Conservation (phyloP, 1,140 invertebrate species). For the Vanessa atalanta region DNA sequence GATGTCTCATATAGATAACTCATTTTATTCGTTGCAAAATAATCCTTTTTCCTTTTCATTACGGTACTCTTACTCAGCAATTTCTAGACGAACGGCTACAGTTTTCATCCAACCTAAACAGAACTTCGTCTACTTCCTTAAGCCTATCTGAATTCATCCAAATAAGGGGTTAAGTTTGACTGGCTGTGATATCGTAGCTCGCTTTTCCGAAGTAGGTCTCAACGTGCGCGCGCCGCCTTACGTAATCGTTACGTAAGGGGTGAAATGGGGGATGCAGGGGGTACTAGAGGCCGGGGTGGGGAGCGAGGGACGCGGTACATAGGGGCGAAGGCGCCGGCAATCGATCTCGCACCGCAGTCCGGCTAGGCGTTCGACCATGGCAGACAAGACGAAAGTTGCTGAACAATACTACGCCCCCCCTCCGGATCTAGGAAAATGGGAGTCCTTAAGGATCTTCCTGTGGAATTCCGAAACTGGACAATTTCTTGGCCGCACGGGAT, state of each 20-base stretch:
- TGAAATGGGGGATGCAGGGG: conserved; percentile 56
- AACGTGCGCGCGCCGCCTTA: conserved; percentile 71
- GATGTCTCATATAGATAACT: not conserved
- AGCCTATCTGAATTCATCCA: conserved; percentile 7
- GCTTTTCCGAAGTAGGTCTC: conserved; percentile 43
- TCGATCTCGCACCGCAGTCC: conserved; percentile 75
- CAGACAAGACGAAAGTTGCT: conserved; percentile 86
- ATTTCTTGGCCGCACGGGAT: conserved; percentile 92
- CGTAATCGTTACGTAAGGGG: conserved; percentile 76
- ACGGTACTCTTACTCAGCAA: conserved; percentile 20
- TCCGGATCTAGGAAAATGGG: conserved; percentile 91
- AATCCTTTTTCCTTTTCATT: conserved; percentile 30
- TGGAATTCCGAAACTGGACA: conserved; percentile 94
- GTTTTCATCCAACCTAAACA: conserved; percentile 40
- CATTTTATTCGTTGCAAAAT: conserved; percentile 19
- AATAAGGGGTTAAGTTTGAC: conserved; percentile 34
- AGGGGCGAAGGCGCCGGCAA: conserved; percentile 67
- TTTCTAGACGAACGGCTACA: conserved; percentile 38
- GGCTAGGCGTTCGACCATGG: conserved; percentile 82
- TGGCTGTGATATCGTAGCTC: conserved; percentile 15
- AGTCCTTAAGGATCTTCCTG: conserved; percentile 90
- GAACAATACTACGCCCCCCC: conserved; percentile 89
- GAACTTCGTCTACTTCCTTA: conserved; percentile 33
- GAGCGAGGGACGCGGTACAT: conserved; percentile 41
- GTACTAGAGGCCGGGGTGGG: conserved; percentile 45